phyloP scores from a whole-genome alignment of 2,113 vertebrate genomes.

The Pitta sordida region DNA sequence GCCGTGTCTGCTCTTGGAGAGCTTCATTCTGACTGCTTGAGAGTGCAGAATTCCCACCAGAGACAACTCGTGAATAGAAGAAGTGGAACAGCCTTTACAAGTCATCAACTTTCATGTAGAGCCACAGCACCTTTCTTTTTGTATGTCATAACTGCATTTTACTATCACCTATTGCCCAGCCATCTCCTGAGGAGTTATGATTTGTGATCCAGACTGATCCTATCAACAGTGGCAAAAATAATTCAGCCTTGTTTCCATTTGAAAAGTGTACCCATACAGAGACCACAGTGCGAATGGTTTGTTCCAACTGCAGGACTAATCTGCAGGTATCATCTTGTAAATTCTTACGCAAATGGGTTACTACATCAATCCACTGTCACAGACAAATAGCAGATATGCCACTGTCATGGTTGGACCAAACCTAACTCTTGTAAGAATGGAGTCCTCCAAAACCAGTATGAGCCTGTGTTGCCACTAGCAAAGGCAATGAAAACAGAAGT shows the following conservation, averaged over 20 bases:
- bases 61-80: background rate
- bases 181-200: rapidly evolving
- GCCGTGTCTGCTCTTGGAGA: background rate
- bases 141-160: background rate
- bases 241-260: background rate
- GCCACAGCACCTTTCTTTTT: background rate
- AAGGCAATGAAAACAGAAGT: background rate
- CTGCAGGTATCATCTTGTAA: background rate
- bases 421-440: background rate
- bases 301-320: background rate
- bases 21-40: background rate
- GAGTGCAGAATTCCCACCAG: background rate
- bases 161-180: background rate
- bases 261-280: background rate
- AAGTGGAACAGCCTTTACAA: background rate
- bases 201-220: background rate
- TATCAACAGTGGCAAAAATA: background rate
- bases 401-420: background rate
- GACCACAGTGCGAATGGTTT: background rate
- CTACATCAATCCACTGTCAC: background rate
- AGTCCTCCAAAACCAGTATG: background rate
- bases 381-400: background rate
- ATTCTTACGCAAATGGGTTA: background rate
- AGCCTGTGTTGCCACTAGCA: background rate
- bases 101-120: background rate